These are phyloP conservation scores for Orthonychiurus folsomi DNA, from an alignment of 2,888 invertebrate genomes.

Conservation along the genomic window DNA sequence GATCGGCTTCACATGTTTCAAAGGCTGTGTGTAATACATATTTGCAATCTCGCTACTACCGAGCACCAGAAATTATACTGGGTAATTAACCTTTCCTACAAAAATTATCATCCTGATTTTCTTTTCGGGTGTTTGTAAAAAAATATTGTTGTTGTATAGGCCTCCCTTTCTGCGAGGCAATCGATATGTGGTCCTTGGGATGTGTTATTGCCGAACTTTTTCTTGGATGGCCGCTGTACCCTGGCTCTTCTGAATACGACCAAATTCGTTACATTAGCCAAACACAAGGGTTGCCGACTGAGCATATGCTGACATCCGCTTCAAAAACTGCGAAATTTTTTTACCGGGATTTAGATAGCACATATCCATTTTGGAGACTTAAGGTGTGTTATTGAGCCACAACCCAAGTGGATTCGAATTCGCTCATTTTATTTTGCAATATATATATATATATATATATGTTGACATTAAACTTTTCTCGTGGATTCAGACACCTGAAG, in stretches of 20 bases:
- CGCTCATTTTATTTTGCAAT: not conserved
- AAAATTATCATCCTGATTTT: too few relatives aligned
- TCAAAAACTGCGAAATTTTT: slow-evolving; percentile 99
- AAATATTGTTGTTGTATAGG: too few relatives aligned
- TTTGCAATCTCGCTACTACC: slow-evolving; percentile 95
- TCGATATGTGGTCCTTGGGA: slow-evolving; percentile 99
- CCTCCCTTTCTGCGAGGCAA: slow-evolving; percentile 96
- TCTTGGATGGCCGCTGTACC: slow-evolving; percentile 98
- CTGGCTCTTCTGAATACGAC: slow-evolving; percentile 98
- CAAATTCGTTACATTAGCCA: slow-evolving; percentile 95
- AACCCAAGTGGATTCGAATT: too few relatives aligned
- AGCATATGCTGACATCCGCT: slow-evolving; percentile 93
- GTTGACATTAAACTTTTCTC: too few relatives aligned
- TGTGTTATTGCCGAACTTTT: slow-evolving; percentile 99
- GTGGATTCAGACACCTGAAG: slow-evolving; percentile 95
- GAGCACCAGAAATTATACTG: slow-evolving; percentile 92
- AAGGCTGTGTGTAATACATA: slow-evolving; percentile 99
- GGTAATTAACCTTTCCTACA: too few relatives aligned
- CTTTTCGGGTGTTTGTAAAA: too few relatives aligned
- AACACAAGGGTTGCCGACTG: slow-evolving; percentile 94
- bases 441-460: too few relatives aligned
- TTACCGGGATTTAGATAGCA: slow-evolving; percentile 86
- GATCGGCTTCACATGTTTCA: slow-evolving; percentile 97
- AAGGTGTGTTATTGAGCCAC: slow-evolving; percentile 45
- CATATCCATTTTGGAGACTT: slow-evolving; percentile 55